Evolutionary conservation across 2,888 invertebrate genomes (phyloP).

Genomic region (Lasius platythorax): DNA sequence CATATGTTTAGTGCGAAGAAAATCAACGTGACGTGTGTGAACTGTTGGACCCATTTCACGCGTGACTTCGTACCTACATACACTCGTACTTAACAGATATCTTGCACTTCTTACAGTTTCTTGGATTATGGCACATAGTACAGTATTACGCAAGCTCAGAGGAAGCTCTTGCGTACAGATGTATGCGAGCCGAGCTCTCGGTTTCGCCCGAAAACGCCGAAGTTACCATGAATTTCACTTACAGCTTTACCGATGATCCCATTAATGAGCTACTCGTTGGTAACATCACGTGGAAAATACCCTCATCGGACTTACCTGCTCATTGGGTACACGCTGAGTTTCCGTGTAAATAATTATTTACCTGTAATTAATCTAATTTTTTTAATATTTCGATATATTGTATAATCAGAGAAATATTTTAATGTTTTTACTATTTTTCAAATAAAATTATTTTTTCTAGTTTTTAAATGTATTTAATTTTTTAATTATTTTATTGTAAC

Average conservation of each 20-base stretch:
- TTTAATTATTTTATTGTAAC: neutral
- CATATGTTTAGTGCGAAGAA: constrained; percentile 52
- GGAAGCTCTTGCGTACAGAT: constrained; percentile 94
- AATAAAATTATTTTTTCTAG: neutral
- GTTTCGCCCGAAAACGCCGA: constrained; percentile 87
- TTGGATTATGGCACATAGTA: constrained; percentile 94
- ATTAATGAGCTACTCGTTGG: constrained; percentile 92
- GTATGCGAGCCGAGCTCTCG: constrained; percentile 93
- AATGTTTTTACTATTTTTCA: neutral
- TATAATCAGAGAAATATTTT: neutral
- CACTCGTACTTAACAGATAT: constrained; percentile 29
- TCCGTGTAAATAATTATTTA: constrained; percentile 88
- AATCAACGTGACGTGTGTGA: constrained; percentile 19
- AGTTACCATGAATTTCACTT: constrained; percentile 96
- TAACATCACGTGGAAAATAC: constrained; percentile 95
- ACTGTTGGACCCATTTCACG: constrained; percentile 6
- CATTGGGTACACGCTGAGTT: constrained; percentile 96
- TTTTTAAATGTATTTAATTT: neutral
- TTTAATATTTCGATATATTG: neutral
- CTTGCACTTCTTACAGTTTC: constrained; percentile 87
- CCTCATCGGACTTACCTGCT: constrained; percentile 91
- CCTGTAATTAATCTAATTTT: neutral
- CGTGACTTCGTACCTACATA: constrained; percentile 26
- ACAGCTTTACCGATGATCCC: constrained; percentile 94
- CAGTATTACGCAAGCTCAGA: constrained; percentile 96